Percentiles rank a stretch among this genome's conserved stretches.
Evolutionary conservation across 2,113 vertebrate species (phyloP).

Genomic region (Aepyceros melampus): DNA sequence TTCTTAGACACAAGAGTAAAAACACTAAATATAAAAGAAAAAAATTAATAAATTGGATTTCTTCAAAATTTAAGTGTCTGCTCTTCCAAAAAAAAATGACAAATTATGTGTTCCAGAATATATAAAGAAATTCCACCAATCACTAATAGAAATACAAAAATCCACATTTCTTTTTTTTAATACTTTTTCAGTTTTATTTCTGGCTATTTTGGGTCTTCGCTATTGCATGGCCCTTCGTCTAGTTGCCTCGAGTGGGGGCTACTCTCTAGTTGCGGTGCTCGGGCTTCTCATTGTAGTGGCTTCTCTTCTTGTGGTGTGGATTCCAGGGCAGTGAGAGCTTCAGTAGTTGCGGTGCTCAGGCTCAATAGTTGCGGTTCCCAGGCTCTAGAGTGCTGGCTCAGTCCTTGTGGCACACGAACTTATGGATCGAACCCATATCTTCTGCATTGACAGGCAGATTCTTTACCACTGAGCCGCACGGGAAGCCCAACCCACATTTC

Average conservation of each 20-base stretch:
- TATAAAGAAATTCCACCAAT: not conserved
- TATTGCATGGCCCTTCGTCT: not conserved
- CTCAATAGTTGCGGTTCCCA: not conserved
- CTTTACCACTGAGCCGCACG: not conserved
- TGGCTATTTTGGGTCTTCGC: not conserved
- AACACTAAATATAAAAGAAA: not conserved
- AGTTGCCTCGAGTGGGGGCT: not conserved
- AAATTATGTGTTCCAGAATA: not conserved
- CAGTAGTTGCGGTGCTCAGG: fast-evolving
- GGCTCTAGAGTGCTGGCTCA: not conserved
- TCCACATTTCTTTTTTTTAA: not conserved
- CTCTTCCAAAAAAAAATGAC: not conserved
- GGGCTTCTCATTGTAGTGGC: not conserved
- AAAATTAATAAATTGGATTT: not conserved
- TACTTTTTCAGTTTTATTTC: not conserved
- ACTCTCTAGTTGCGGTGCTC: not conserved
- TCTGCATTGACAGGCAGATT: not conserved
- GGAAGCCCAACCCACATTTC: not conserved
- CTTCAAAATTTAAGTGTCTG: not conserved
- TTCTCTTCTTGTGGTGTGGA: not conserved
- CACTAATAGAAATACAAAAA: not conserved
- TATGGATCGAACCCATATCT: not conserved
- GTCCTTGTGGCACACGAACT: not conserved
- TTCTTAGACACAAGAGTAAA: not conserved
- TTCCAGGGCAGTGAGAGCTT: not conserved